A percentile compares a stretch with the other conserved stretches of the same genome.
Conservation (phyloP, 1,140 invertebrate genomes). For the Phocides pigmalion region DNA sequence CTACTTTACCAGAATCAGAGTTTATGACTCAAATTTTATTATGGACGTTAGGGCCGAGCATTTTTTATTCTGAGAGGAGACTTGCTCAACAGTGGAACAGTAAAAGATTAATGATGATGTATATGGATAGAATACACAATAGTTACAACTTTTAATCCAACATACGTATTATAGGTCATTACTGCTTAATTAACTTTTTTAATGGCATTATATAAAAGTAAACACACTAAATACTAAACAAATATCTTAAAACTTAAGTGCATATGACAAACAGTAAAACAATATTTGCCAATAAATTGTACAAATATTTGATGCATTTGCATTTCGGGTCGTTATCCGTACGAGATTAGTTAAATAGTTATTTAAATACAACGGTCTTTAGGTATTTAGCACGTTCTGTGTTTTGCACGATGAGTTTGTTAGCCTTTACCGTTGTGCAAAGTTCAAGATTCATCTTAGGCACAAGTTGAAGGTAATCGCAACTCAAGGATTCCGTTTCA, state of each 20-base stretch:
- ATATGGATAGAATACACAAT: too few relatives aligned
- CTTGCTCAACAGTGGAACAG: too few relatives aligned
- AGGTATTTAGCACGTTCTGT: neutral
- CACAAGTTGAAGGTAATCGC: neutral
- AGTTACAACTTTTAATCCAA: too few relatives aligned
- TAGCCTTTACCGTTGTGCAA: neutral
- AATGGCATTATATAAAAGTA: too few relatives aligned
- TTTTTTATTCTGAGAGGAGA: too few relatives aligned
- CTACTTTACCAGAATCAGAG: too few relatives aligned
- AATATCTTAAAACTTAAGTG: slow-evolving; percentile 15
- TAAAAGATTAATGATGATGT: too few relatives aligned
- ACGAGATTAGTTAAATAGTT: neutral
- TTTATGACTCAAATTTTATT: too few relatives aligned
- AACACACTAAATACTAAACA: neutral
- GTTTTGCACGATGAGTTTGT: slow-evolving; percentile 9
- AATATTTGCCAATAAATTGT: slow-evolving; percentile 8
- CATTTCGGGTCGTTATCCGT: slow-evolving; percentile 7
- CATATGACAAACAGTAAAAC: neutral
- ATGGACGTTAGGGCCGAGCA: too few relatives aligned
- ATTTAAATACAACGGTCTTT: slow-evolving; percentile 20
- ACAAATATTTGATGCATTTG: slow-evolving; percentile 17
- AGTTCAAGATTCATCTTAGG: slow-evolving; percentile 2
- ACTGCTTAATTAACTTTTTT: too few relatives aligned
- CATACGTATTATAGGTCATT: too few relatives aligned
- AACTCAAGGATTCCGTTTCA: neutral